Percentiles rank a stretch among this genome's conserved stretches.
Conservation (phyloP, 2,888 invertebrate species). For the Nemotelus pantherinus region DNA sequence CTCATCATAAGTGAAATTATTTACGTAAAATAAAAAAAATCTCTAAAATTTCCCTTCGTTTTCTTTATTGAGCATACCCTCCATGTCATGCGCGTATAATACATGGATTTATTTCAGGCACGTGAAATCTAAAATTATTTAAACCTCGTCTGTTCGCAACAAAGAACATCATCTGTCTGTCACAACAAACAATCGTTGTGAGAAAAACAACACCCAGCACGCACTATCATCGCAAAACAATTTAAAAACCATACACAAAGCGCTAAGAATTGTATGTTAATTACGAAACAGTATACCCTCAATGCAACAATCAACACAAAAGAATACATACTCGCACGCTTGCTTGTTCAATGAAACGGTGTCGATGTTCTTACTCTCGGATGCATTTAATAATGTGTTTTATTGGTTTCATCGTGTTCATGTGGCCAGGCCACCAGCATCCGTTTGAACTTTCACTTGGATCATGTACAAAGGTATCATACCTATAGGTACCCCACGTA, state of each 20-base stretch:
- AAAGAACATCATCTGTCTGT: constrained; percentile 1
- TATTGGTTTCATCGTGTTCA: constrained; percentile 6
- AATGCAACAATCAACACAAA: not conserved
- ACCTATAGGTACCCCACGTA: no score
- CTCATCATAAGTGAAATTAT: no score
- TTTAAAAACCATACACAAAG: not conserved
- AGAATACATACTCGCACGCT: constrained; percentile 1
- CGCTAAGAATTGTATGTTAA: constrained; percentile 14
- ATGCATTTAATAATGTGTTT: constrained; percentile 9
- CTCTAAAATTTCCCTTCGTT: not conserved
- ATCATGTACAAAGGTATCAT: not conserved
- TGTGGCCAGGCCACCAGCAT: constrained; percentile 10
- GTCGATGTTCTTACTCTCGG: constrained; percentile 25
- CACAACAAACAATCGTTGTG: not conserved
- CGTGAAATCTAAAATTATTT: constrained; percentile 15
- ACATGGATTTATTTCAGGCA: not conserved
- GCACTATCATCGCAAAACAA: not conserved
- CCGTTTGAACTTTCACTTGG: constrained; percentile 38
- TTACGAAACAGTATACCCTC: not conserved
- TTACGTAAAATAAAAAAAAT: no score
- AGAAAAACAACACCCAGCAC: not conserved
- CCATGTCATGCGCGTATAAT: no score
- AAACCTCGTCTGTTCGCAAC: not conserved
- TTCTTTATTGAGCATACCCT: not conserved
- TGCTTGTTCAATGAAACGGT: constrained; percentile 5